A percentile compares a stretch with the other conserved stretches of the same genome.
Conservation (phyloP, 2,888 invertebrate species). For the Cecidostiba fungosa region DNA sequence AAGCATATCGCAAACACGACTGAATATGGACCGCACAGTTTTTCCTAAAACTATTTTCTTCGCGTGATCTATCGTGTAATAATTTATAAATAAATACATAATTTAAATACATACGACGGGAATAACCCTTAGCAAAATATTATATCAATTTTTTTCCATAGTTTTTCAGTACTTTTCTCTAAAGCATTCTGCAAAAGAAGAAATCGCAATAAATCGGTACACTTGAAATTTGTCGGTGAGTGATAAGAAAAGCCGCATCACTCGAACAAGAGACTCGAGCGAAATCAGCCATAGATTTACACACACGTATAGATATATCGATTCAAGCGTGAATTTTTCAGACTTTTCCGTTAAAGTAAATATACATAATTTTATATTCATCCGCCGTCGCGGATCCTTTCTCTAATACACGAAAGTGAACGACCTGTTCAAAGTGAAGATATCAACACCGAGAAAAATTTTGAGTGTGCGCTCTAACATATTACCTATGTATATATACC, state of each 20-base stretch:
- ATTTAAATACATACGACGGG: not conserved
- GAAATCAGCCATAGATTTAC: not conserved
- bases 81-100: constrained; percentile 26
- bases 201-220: constrained; percentile 8
- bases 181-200: not conserved
- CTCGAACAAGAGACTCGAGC: not conserved
- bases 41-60: constrained; percentile 14
- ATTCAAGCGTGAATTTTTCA: not conserved
- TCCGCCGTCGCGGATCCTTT: not conserved
- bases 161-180: not conserved
- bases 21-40: not conserved
- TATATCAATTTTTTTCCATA: not conserved
- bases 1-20: no score
- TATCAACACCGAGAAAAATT: constrained; percentile 20
- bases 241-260: not conserved
- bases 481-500: not conserved
- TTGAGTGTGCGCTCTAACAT: constrained; percentile 5
- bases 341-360: not conserved
- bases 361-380: not conserved
- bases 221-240: constrained; percentile 5
- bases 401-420: not conserved
- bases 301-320: not conserved
- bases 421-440: not conserved
- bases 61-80: no score
- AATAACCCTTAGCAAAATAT: not conserved